Base-by-base conservation (phyloP, 2,797 vertebrate species). In the Gouania willdenowi region DNA sequence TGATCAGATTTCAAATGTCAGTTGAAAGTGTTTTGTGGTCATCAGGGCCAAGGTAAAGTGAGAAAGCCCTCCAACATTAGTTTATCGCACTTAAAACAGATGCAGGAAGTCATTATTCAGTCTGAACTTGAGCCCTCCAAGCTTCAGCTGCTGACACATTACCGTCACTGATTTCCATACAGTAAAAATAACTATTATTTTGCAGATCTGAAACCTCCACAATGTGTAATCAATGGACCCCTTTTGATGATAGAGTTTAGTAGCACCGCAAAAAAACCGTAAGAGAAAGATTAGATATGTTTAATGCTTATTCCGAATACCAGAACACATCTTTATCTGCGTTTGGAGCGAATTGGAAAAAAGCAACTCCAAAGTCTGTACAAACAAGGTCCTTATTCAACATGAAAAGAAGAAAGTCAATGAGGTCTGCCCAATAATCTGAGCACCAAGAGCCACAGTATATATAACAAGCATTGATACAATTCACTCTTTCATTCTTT, bases 261-360 rank as follows among this genome's bases (percentile, higher is more conserved):
- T 81, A 86, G 85, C 83, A 85, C 83, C 83, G 81, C 75, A 65
- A 75, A 65, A 75, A 79, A 66, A 75, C 36, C 41, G 84, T 76
- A 83, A 81, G 81, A 87, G 77, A 84, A 84, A 78, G 71, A 56
- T 50, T 75, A 66, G 79, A 77, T 64, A 72, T 76, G 69, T 69
- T 71, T 71, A 75, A 79, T 75, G 74, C 61, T 66, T 67, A 54
- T 59, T 67, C 68, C 71, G 45, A 77, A n/a, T 60, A 60, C 40
- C 50, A 66, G 55, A 75, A 79, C 71, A 77, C 75, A 72, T 74
- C 70, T 71, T 75, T 45, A 77, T 82, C 79, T 83, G 74, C 74
- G 77, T 76, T 71, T 72, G 56, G 43, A 80, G 66, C 62, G 26
- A 66, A 68, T 65, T 64, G 26, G n/a, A n/a, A 74, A 78, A 81